phyloP scores from a whole-genome alignment of 2,888 invertebrate species.

The Plebejus melissa region DNA sequence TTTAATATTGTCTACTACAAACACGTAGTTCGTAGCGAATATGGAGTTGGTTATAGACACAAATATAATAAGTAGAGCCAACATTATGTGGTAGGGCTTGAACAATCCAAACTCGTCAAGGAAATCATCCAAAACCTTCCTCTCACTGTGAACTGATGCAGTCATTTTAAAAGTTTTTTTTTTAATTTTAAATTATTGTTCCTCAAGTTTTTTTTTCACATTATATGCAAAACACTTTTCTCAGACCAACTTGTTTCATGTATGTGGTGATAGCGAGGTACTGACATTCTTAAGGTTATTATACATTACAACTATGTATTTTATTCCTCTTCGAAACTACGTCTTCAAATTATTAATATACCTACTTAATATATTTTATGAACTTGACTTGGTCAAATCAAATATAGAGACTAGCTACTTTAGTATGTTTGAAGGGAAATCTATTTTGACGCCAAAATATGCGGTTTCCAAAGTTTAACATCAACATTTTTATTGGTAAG shows the following conservation, averaged over 20 bases:
- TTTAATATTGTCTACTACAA: conserved; percentile 44
- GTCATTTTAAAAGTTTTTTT: neutral
- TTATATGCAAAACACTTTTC: neutral
- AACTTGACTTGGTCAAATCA: too few species aligned
- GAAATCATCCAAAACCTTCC: conserved; percentile 47
- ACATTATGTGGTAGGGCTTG: conserved; percentile 43
- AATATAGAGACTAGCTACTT: too few species aligned
- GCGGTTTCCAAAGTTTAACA: too few species aligned
- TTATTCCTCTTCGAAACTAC: neutral
- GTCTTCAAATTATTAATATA: too few species aligned
- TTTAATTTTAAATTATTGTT: too few species aligned
- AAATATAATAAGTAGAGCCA: conserved; percentile 41
- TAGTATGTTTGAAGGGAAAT: too few species aligned
- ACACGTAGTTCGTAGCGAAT: conserved; percentile 45
- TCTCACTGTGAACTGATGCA: conserved; percentile 23
- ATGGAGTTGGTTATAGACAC: conserved; percentile 43
- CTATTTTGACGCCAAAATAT: too few species aligned
- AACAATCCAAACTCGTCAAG: conserved; percentile 44
- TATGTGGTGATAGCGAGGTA: neutral
- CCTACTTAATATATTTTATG: too few species aligned
- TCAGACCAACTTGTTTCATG: neutral
- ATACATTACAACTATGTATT: neutral
- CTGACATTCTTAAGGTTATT: neutral
- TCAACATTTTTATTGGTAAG: too few species aligned
- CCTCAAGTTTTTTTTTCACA: neutral